Percentiles rank a stretch among this genome's conserved stretches.
Conservation (phyloP, 35 echinoderm and acorn worm genomes). For the Diadema setosum region DNA sequence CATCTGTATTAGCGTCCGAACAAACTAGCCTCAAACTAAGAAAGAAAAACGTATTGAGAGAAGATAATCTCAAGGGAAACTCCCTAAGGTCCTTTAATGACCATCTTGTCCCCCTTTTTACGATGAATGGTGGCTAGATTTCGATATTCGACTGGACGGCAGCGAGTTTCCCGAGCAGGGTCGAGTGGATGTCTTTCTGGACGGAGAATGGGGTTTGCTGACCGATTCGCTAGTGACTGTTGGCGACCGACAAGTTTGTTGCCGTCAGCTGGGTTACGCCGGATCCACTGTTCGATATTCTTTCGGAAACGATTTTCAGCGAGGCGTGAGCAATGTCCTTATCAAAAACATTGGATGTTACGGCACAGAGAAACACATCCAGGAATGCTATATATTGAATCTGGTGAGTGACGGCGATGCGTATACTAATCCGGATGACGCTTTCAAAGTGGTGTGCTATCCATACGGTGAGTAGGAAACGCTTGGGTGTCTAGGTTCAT, state of each 20-base stretch:
- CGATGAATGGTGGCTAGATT: too few species aligned
- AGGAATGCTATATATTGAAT: neutral
- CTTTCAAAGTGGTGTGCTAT: neutral
- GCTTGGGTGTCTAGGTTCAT: too few species aligned
- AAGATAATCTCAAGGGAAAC: neutral
- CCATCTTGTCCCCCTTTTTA: too few species aligned
- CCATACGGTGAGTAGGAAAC: neutral
- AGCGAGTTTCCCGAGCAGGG: neutral
- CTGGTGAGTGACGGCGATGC: neutral
- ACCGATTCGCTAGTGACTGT: neutral
- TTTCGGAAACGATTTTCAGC: neutral
- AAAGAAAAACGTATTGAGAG: too few species aligned
- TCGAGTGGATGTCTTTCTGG: neutral
- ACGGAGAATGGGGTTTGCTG: neutral
- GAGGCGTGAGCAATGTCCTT: neutral
- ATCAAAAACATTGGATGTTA: neutral
- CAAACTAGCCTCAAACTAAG: too few species aligned
- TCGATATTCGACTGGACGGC: neutral
- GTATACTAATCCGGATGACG: neutral
- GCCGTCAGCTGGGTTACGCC: neutral
- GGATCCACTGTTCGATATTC: neutral
- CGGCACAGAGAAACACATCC: neutral
- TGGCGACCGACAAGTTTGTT: neutral
- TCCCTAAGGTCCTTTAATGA: neutral
- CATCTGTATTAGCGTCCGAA: too few species aligned